A percentile compares a stretch with the other conserved stretches of the same genome.
Conservation (phyloP, 2,797 vertebrate genomes). For the Gephyroberyx darwinii region DNA sequence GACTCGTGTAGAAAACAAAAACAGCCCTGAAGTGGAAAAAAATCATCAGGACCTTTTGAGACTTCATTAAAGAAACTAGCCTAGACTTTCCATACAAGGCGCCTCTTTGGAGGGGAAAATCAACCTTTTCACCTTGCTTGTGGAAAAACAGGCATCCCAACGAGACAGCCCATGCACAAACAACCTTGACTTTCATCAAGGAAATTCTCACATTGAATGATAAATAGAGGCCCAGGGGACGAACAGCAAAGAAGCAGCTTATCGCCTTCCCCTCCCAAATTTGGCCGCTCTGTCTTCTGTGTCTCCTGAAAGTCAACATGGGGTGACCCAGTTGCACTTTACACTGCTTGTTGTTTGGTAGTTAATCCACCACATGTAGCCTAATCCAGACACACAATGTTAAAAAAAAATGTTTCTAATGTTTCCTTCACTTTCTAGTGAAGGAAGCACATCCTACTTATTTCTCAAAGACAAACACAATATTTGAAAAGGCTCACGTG, state of each 20-base stretch:
- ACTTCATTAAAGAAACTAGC: conserved; percentile 78
- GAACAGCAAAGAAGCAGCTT: conserved; percentile 81
- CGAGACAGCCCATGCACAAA: conserved; percentile 80
- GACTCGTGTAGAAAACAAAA: conserved; percentile 72
- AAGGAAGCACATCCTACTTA: conserved; percentile 39
- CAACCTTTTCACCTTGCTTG: conserved; percentile 84
- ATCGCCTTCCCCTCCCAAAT: conserved; percentile 83
- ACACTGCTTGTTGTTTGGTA: conserved; percentile 74
- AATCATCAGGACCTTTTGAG: conserved; percentile 76
- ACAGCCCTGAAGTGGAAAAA: conserved; percentile 71
- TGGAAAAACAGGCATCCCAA: conserved; percentile 81
- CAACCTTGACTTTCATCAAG: conserved; percentile 87
- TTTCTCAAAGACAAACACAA: conserved; percentile 23
- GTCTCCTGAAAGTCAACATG: conserved; percentile 78
- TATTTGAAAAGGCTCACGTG: conserved; percentile 39
- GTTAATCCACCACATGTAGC: conserved; percentile 75
- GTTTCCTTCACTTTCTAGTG: too few relatives aligned
- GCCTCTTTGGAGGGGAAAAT: conserved; percentile 78
- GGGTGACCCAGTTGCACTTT: conserved; percentile 79
- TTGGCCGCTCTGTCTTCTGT: conserved; percentile 78
- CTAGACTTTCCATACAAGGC: conserved; percentile 73
- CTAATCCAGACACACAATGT: conserved; percentile 61
- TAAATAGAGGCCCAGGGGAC: conserved; percentile 84
- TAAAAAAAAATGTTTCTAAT: too few relatives aligned
- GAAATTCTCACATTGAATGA: conserved; percentile 87